A percentile compares a stretch with the other conserved stretches of the same genome.
Conservation (phyloP, 23 tunicate species). For the Ascidia mentula region DNA sequence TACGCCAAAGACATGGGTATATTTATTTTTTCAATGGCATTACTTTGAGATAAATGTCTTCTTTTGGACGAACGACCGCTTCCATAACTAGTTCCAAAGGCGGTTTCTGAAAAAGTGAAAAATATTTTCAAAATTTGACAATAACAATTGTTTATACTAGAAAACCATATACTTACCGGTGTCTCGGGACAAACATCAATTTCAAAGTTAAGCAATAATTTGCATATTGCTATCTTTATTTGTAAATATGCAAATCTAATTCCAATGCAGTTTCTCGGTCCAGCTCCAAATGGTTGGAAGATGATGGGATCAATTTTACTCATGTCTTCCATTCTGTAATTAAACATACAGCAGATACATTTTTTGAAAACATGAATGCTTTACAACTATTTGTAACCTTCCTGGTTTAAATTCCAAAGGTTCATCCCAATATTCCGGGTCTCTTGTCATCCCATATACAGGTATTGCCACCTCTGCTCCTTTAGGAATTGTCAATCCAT, state of each 20-base stretch:
- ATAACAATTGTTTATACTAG: too few species aligned
- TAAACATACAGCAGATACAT: neutral
- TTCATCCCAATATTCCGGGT: slow-evolving; percentile 82
- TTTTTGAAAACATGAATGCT: neutral
- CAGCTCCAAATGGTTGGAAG: slow-evolving; percentile 81
- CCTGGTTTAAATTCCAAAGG: slow-evolving; percentile 70
- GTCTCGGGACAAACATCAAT: slow-evolving; percentile 61
- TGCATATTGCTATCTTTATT: slow-evolving; percentile 48
- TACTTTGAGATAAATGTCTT: too few species aligned
- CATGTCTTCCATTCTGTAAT: slow-evolving; percentile 77
- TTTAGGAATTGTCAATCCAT: slow-evolving; percentile 56
- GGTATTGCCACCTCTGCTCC: slow-evolving; percentile 45
- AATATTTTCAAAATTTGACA: too few species aligned
- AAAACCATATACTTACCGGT: too few species aligned
- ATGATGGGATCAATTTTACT: slow-evolving; percentile 69
- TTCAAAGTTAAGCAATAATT: slow-evolving; percentile 40
- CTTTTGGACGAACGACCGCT: too few species aligned
- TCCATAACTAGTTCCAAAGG: too few species aligned
- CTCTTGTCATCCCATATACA: slow-evolving; percentile 45
- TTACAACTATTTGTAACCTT: slow-evolving; percentile 29
- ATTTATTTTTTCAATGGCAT: too few species aligned
- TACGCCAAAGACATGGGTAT: too few species aligned
- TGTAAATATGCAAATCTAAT: slow-evolving; percentile 59
- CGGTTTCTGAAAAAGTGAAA: too few species aligned
- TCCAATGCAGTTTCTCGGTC: slow-evolving; percentile 67